These are phyloP conservation scores for Iphiclides podalirius DNA, from an alignment of 2,888 invertebrate genomes.

Conservation along the genomic window DNA sequence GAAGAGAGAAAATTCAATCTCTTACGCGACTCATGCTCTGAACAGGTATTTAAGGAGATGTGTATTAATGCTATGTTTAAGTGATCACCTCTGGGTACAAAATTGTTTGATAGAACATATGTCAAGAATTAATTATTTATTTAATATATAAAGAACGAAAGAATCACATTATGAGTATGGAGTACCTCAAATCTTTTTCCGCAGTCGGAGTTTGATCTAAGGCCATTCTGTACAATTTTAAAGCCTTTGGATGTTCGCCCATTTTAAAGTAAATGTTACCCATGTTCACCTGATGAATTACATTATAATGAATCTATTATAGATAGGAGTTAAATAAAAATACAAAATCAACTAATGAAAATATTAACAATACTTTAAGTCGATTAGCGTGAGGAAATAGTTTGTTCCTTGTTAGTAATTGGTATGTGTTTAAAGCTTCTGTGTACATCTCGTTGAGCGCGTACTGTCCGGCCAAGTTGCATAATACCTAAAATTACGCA, in stretches of 20 bases:
- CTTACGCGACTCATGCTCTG: too few species aligned
- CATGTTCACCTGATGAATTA: constrained; percentile 85
- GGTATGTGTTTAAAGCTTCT: constrained; percentile 97
- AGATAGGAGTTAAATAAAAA: too few species aligned
- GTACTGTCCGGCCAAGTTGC: constrained; percentile 97
- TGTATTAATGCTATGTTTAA: too few species aligned
- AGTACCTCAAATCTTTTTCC: constrained; percentile 95
- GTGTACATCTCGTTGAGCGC: constrained; percentile 96
- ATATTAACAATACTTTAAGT: constrained; percentile 83
- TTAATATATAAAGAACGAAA: too few species aligned
- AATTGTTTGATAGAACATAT: too few species aligned
- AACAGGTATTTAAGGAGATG: too few species aligned
- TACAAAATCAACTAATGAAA: too few species aligned
- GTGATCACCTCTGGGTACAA: too few species aligned
- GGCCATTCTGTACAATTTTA: constrained; percentile 99
- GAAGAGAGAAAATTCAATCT: too few species aligned
- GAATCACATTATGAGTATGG: too few species aligned
- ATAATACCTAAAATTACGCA: constrained; percentile 86
- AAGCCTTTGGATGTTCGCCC: constrained; percentile 95
- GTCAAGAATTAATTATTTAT: too few species aligned
- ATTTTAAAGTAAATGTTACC: constrained; percentile 98
- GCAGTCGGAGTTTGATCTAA: constrained; percentile 97
- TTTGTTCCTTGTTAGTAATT: constrained; percentile 95
- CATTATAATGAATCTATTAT: too few species aligned
- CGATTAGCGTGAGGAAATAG: constrained; percentile 96